Conservation (phyloP, 2,888 invertebrate species). For the Lysandra coridon region DNA sequence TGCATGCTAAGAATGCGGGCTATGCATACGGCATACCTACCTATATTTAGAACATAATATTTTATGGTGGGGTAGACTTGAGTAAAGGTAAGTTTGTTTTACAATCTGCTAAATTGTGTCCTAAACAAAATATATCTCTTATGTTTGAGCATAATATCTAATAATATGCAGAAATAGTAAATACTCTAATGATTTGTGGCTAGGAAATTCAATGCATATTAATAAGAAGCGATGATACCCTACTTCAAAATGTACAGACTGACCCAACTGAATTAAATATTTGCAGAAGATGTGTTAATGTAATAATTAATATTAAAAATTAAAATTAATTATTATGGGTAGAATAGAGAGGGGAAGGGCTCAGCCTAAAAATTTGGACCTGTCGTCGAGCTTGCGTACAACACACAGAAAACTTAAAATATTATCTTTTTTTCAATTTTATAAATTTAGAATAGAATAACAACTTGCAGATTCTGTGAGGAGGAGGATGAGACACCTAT, state of each 20-base stretch:
- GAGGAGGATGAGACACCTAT: too few relatives aligned
- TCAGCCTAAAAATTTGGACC: not conserved
- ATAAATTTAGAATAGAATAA: too few relatives aligned
- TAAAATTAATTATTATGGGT: not conserved
- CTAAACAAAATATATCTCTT: not conserved
- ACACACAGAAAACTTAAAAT: too few relatives aligned
- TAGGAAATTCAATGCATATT: conserved; percentile 4
- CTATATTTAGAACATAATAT: not conserved
- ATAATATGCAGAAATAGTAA: not conserved
- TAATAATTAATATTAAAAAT: not conserved
- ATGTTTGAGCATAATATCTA: not conserved
- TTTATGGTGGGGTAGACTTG: too few relatives aligned
- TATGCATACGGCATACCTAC: too few relatives aligned
- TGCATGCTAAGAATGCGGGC: not conserved
- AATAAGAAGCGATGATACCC: not conserved
- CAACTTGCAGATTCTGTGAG: too few relatives aligned
- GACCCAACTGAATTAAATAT: not conserved
- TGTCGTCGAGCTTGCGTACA: too few relatives aligned
- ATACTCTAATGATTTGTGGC: not conserved
- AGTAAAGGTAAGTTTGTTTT: too few relatives aligned
- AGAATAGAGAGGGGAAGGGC: not conserved
- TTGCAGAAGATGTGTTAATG: not conserved
- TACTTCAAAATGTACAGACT: not conserved
- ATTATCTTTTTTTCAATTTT: too few relatives aligned
- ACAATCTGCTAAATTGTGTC: not conserved